phyloP scores from a whole-genome alignment of 2,888 invertebrate species.

The Dolomedes plantarius region DNA sequence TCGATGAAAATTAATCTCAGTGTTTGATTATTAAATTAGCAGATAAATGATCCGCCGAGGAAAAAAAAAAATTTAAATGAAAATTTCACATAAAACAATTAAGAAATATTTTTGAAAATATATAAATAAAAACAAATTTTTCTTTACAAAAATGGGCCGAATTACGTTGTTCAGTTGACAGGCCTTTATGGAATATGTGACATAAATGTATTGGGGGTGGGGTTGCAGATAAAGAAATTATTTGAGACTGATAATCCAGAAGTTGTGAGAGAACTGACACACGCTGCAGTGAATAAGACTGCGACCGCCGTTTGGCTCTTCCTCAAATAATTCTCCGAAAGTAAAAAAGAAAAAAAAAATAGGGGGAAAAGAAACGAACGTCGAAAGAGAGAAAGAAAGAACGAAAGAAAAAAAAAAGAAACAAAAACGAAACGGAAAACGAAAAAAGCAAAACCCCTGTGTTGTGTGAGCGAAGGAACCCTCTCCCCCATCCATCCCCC shows the following conservation, averaged over 20 bases:
- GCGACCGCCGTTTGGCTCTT: conserved; percentile 31
- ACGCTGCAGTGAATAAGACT: not conserved
- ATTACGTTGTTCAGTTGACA: no score
- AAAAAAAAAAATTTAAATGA: no score
- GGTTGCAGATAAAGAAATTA: not conserved
- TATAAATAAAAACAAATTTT: not conserved
- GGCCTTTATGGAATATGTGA: no score
- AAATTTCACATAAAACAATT: no score
- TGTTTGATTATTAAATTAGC: no score
- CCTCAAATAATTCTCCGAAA: conserved; percentile 24
- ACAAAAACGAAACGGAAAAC: not conserved
- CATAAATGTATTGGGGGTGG: no score
- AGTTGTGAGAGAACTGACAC: conserved; percentile 4
- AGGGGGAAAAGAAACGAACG: conserved; percentile 2
- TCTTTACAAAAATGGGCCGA: no score
- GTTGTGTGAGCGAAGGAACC: conserved; percentile 48
- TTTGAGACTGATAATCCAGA: conserved; percentile 5
- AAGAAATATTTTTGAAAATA: no score
- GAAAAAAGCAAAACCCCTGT: conserved; percentile 27
- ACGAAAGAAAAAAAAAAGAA: not conserved
- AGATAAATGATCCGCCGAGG: no score
- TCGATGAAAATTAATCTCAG: no score
- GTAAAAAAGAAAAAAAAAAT: not conserved
- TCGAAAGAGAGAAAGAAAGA: no score
- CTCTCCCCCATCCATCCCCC: conserved; percentile 12